Conservation (phyloP, 2,888 invertebrate genomes). For the Pristionchus mayeri region DNA sequence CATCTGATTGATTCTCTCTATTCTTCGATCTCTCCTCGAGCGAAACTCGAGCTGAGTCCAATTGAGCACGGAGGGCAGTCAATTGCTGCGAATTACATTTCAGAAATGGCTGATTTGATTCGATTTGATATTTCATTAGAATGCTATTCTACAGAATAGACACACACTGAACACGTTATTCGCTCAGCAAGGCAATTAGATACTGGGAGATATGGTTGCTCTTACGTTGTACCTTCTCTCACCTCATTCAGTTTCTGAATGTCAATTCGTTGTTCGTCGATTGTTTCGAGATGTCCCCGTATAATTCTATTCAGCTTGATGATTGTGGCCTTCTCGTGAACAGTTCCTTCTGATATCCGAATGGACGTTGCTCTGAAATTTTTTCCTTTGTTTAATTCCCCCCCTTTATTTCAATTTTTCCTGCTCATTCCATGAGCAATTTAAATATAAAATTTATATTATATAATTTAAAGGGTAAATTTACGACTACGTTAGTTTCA, state of each 20-base stretch:
- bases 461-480: too few species aligned
- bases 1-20: background rate
- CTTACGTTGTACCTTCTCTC: too few species aligned
- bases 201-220: too few species aligned
- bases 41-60: background rate
- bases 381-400: background rate
- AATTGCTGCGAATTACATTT: slow-evolving; percentile 17
- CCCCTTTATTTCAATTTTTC: background rate
- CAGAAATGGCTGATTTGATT: background rate
- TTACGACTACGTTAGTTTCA: too few species aligned
- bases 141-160: background rate
- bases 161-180: too few species aligned
- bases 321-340: slow-evolving; percentile 64
- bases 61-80: background rate
- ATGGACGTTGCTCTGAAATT: slow-evolving; percentile 24
- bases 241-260: slow-evolving; percentile 58
- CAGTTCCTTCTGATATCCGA: slow-evolving; percentile 33
- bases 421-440: too few species aligned
- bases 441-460: too few species aligned
- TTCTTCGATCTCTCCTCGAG: slow-evolving; percentile 16
- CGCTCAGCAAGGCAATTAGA: too few species aligned
- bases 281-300: slow-evolving; percentile 59
- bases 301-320: slow-evolving; percentile 63
- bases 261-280: slow-evolving; percentile 58
- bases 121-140: background rate